Percentiles rank a stretch among this genome's conserved stretches.
Evolutionary conservation across 2,888 invertebrate species (phyloP).

Genomic region (Crepidodera aurea): DNA sequence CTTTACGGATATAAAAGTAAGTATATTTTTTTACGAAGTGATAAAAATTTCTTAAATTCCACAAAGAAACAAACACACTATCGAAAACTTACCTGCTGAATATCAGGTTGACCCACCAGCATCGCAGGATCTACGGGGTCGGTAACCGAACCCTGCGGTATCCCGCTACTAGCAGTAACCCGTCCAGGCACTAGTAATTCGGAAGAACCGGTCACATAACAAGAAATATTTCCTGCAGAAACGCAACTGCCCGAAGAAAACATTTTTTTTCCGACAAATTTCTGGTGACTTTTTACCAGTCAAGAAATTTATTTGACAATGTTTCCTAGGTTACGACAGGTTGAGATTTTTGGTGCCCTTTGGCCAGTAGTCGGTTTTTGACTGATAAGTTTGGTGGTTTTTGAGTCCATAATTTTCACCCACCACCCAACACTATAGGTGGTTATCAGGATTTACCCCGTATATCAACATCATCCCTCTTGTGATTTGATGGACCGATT

Average conservation of each 20-base stretch:
- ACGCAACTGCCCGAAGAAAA: conserved; percentile 47
- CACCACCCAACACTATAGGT: conserved; percentile 52
- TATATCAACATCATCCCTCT: conserved; percentile 47
- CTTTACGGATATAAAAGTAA: too few relatives aligned
- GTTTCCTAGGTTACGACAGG: conserved; percentile 24
- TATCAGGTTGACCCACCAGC: conserved; percentile 55
- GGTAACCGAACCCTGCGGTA: conserved; percentile 56
- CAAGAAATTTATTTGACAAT: conserved; percentile 23
- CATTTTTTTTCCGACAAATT: conserved; percentile 42
- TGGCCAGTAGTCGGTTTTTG: conserved; percentile 49
- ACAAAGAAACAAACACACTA: not conserved
- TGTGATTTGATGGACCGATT: conserved; percentile 43
- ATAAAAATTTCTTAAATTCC: too few relatives aligned
- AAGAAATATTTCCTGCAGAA: conserved; percentile 43
- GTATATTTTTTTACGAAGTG: too few relatives aligned
- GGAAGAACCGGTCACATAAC: conserved; percentile 52
- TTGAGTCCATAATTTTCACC: conserved; percentile 52
- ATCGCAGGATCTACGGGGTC: conserved; percentile 51
- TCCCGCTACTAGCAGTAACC: conserved; percentile 53
- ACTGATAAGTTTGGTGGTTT: conserved; percentile 51
- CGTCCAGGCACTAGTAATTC: conserved; percentile 57
- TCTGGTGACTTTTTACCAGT: conserved; percentile 21
- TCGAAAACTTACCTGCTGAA: conserved; percentile 55
- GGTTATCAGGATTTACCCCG: conserved; percentile 48
- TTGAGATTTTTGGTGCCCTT: conserved; percentile 23